Evolutionary conservation across 2,113 vertebrate genomes (phyloP), one percentile per base, ranked within the genome.

Genomic region (Diglossa brunneiventris): DNA sequence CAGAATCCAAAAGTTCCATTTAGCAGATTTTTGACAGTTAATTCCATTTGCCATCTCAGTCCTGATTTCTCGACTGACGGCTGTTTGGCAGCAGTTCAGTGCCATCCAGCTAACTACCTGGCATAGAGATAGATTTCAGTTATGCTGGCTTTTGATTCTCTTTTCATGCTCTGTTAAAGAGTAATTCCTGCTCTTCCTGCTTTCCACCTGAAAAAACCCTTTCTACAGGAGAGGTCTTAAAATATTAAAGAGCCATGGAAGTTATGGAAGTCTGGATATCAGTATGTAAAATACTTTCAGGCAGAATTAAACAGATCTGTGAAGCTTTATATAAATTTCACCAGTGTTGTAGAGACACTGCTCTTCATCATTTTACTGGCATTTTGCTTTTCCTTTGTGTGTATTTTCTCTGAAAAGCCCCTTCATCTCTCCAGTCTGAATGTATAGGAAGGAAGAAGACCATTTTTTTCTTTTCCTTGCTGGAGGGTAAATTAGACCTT

Each of bases 401-500:
- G 13, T 44, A 10, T 75, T 91, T 79, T 72, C 70, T 87, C 84
- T 95, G 87, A 94, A 91, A 93, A 92, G 28, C 15, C 49, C 10
- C 64, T 92, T 94, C 46, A 66, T 93, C 47, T 90, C 59, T 33
- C 81, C 27, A 47, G 41, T 30, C 70, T 47, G 26, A 85, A 77
- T 83, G 35, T 77, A 41, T 90, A 84, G 83, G 83, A 89, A 93
- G 47, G 75, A 93, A 76, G 52, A 87, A 14, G 9, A 53, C n/a
- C 4, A 1, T 75, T 93, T 93, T 95, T 92, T 87, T 53, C 7
- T 82, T 70, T 81, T 74, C 56, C 89, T 94, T 93, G 89, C 95
- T 92, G 53, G 73, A 94, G 94, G 95, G 76, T 78, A 56, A 87
- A 72, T 93, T 89, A 93, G 92, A 89, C 94, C 92, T 97, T 92